Percentiles rank a stretch among this genome's conserved stretches.
Evolutionary conservation across 2,797 vertebrate genomes (phyloP).

Genomic region (Siniperca undulata): DNA sequence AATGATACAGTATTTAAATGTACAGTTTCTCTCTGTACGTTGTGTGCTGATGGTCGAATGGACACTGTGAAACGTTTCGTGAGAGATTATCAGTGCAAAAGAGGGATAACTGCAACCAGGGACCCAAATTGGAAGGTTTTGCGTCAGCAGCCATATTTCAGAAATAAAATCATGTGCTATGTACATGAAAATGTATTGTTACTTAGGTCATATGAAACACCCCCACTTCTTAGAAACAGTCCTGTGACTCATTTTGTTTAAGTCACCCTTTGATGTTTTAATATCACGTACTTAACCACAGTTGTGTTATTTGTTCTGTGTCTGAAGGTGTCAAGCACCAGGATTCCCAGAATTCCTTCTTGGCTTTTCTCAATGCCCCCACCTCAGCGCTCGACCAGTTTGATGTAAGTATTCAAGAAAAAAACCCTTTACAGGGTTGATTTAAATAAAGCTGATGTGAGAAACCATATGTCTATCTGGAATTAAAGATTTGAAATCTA

Average conservation of each 20-base stretch:
- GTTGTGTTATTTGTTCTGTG: conserved; percentile 61
- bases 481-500: neutral
- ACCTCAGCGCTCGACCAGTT: conserved; percentile 96
- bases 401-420: conserved; percentile 89
- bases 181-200: conserved; percentile 57
- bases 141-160: conserved; percentile 21
- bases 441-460: conserved; percentile 3
- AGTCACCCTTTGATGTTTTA: conserved; percentile 65
- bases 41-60: neutral
- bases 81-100: conserved; percentile 46
- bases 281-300: conserved; percentile 39
- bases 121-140: conserved; percentile 24
- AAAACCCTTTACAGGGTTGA: no score
- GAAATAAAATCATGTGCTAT: conserved; percentile 34
- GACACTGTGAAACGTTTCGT: neutral
- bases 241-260: conserved; percentile 68
- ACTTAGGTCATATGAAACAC: conserved; percentile 39
- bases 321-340: conserved; percentile 97
- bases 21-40: neutral
- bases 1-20: neutral
- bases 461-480: neutral
- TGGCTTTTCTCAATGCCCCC: conserved; percentile 98
- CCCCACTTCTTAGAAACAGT: conserved; percentile 25
- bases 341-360: conserved; percentile 99
- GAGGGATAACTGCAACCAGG: conserved; percentile 8